Evolutionary conservation across 2,888 invertebrate species (phyloP).

Genomic region (Oligia latruncula): DNA sequence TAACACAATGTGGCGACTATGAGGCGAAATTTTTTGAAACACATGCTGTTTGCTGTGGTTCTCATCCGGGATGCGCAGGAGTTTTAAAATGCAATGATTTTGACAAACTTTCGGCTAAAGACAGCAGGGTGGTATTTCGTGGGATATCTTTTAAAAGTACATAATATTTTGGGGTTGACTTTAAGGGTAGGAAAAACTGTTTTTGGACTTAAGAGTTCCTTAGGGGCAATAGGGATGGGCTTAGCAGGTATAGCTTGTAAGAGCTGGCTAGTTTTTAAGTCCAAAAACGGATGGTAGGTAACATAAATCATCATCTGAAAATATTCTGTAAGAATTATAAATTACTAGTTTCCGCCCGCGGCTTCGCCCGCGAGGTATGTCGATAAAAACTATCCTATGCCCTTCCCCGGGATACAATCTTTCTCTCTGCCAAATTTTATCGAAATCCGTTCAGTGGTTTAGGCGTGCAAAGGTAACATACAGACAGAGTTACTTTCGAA

Average conservation of each 20-base stretch:
- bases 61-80: slow-evolving; percentile 47
- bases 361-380: no score
- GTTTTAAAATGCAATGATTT: slow-evolving; percentile 34
- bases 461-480: no score
- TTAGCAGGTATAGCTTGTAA: no score
- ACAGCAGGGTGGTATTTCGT: not conserved
- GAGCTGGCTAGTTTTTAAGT: no score
- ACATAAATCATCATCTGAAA: not conserved
- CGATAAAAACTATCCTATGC: no score
- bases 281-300: not conserved
- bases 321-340: not conserved
- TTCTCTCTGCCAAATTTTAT: no score
- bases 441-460: no score
- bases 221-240: no score
- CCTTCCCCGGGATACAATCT: no score
- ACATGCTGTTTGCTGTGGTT: slow-evolving; percentile 43
- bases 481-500: no score
- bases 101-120: not conserved
- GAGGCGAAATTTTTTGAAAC: slow-evolving; percentile 62
- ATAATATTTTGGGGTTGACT: not conserved
- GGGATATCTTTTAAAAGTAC: not conserved
- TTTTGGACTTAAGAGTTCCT: not conserved
- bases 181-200: not conserved
- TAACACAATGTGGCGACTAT: slow-evolving; percentile 63
- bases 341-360: not conserved